These are phyloP conservation scores for Prinia subflava DNA, from an alignment of 2,113 vertebrate species.

Conservation along the genomic window DNA sequence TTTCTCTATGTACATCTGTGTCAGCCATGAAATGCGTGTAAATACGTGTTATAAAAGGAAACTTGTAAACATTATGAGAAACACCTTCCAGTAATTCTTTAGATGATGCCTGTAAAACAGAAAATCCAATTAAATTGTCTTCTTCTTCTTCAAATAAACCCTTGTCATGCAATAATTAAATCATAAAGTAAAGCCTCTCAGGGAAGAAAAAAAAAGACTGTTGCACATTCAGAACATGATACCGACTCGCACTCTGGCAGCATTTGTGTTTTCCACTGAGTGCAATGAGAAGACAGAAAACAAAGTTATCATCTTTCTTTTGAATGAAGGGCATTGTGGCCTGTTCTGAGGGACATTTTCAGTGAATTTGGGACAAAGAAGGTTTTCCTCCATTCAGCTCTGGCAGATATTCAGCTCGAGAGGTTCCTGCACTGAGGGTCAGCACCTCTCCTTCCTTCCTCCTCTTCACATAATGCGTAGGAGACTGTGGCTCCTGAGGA, in stretches of 20 bases:
- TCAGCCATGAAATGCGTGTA: not conserved
- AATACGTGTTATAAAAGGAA: not conserved
- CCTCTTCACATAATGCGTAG: not conserved
- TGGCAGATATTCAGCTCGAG: not conserved
- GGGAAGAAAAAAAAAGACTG: not conserved
- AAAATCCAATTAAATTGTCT: not conserved
- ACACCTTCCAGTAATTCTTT: slow-evolving; percentile 16
- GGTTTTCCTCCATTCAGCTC: not conserved
- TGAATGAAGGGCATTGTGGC: not conserved
- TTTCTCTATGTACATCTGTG: not conserved
- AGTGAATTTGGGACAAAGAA: not conserved
- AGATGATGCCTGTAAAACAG: not conserved
- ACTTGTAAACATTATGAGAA: not conserved
- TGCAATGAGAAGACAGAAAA: not conserved
- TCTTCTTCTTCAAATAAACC: not conserved
- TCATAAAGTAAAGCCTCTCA: not conserved
- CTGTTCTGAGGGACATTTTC: not conserved
- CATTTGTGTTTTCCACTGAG: not conserved
- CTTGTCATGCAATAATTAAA: not conserved
- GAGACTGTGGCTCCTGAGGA: not conserved
- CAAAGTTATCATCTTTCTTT: not conserved
- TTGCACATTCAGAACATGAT: not conserved
- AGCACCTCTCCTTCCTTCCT: not conserved
- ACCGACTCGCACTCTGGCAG: not conserved
- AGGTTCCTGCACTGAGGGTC: not conserved